A percentile compares a stretch with the other conserved stretches of the same genome.
phyloP scores from a whole-genome alignment of 92 coral and sea anemone species.

The Plumapathes pennacea region DNA sequence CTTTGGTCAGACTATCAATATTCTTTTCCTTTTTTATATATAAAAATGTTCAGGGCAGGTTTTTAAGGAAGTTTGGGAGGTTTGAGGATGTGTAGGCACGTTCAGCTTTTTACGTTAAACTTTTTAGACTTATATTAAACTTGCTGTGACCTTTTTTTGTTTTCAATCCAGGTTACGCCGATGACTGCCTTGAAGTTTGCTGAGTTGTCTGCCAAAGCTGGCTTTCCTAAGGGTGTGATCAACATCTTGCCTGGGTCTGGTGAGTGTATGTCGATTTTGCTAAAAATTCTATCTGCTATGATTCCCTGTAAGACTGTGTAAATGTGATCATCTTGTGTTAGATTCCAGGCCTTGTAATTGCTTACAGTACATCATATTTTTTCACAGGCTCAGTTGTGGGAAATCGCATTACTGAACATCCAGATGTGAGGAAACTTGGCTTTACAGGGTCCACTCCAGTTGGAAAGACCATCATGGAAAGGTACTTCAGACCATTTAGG shows the following conservation, averaged over 20 bases:
- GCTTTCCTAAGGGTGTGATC: constrained; percentile 96
- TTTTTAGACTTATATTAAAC: too few species aligned
- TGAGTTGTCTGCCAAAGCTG: constrained; percentile 91
- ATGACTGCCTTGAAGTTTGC: constrained; percentile 99
- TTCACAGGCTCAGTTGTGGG: constrained; percentile 87
- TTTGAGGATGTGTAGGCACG: too few species aligned
- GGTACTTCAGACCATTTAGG: constrained; percentile 27
- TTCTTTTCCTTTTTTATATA: neutral
- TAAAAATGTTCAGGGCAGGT: too few species aligned
- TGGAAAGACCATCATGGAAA: constrained; percentile 94
- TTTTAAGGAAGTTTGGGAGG: too few species aligned
- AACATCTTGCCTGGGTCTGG: constrained; percentile 98
- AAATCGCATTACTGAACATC: constrained; percentile 85
- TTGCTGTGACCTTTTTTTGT: too few species aligned
- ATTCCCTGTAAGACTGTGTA: too few species aligned
- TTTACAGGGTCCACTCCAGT: constrained; percentile 98
- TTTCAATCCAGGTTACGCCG: constrained; percentile 87
- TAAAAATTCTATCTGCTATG: too few species aligned
- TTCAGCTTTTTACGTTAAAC: too few species aligned
- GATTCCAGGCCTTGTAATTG: too few species aligned
- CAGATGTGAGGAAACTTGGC: constrained; percentile 91
- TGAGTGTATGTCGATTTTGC: too few species aligned
- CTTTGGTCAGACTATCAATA: neutral
- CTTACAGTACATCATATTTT: too few species aligned
- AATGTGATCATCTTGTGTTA: too few species aligned